Conservation (phyloP, 2,888 invertebrate species). For the Stenotaenia linearis region DNA sequence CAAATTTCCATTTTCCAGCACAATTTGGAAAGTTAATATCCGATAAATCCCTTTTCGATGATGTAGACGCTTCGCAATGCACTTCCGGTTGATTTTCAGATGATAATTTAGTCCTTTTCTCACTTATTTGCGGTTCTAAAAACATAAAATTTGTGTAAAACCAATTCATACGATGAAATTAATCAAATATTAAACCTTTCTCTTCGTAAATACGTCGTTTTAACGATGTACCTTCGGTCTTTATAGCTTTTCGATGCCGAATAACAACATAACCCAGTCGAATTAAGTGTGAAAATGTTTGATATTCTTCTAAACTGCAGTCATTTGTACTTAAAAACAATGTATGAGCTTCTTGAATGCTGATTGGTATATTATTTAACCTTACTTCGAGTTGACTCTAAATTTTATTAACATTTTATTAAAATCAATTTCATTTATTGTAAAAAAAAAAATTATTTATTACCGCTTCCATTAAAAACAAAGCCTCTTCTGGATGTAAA, state of each 20-base stretch:
- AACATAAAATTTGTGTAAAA: neutral
- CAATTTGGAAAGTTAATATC: neutral
- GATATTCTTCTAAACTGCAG: neutral
- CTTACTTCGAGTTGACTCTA: neutral
- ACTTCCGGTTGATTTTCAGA: neutral
- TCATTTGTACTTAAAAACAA: neutral
- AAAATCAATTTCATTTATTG: too few relatives aligned
- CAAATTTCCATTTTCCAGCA: neutral
- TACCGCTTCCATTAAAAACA: slow-evolving; percentile 33
- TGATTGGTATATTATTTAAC: neutral
- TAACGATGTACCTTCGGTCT: neutral
- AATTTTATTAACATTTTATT: too few relatives aligned
- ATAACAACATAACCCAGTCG: neutral
- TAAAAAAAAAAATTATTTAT: neutral
- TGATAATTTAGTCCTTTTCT: neutral
- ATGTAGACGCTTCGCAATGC: neutral
- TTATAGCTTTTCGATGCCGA: neutral
- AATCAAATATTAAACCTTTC: neutral
- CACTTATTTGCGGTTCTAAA: neutral
- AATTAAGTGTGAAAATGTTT: neutral
- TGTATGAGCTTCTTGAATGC: neutral
- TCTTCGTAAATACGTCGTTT: neutral
- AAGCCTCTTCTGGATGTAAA: slow-evolving; percentile 32
- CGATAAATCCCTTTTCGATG: neutral
- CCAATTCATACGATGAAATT: too few relatives aligned